Evolutionary conservation across 2,797 vertebrate species (phyloP), one percentile per base, ranked within the genome.

Genomic region (Galago senegalensis): DNA sequence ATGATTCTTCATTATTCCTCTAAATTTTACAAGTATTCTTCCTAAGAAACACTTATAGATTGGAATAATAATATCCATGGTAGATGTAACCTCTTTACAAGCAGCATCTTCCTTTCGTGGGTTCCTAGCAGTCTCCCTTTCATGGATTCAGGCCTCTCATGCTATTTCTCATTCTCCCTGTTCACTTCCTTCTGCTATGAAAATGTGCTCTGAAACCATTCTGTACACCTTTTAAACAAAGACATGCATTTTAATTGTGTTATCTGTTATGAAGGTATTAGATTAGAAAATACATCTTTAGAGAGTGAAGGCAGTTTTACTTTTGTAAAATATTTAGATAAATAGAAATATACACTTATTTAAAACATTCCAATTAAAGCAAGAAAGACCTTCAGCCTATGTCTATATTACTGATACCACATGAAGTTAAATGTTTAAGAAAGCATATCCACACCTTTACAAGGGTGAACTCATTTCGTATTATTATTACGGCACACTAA

Each of bases 241-340:
- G 10, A 61, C 40, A 85, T 81, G 13, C 5, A 34, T 84, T 75
- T 81, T 76, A 56, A 73, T 27, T 58, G 9, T 43, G n/a, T 58
- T 83, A 73, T 40, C 56, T 56, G 37, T 89, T 91, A 89, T 17
- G 80, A 88, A 91, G 31, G 27, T 69, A 81, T 63, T 81, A 81
- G 29, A 63, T 63, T 93, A 63, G 27, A 91, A 95, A 91, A 60
- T 6, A 60, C 34, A 61, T 61, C 27, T 86, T 95, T 53, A 58
- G 84, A 88, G 43, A 16, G 11, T 53, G 13, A 91, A 86, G 16
- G 25, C 0, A 53, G 31, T 80, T 86, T 83, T 37, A 70, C 53
- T 46, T 81, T 75, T n/a, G 1, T 85, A 49, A 43, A 40, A 82
- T 37, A 94, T 3, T 13, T 21, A 69, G 31, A 27, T 21, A 75